phyloP scores from a whole-genome alignment of 2,113 vertebrate species.

The Pteronura brasiliensis region DNA sequence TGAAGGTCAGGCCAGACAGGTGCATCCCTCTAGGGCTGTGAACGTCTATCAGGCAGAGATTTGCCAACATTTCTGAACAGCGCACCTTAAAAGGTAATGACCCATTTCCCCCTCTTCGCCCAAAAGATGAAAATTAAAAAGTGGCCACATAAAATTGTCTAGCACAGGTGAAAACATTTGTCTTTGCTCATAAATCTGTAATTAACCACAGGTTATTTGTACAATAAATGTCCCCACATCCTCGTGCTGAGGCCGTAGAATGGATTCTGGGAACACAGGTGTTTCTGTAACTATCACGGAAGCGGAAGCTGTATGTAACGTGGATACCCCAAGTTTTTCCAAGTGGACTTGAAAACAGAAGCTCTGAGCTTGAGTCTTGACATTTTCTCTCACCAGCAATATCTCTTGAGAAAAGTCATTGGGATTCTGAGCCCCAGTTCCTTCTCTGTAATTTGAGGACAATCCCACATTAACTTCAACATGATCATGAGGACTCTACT shows the following conservation, averaged over 20 bases:
- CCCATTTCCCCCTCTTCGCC: background rate
- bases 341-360: background rate
- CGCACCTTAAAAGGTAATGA: slow-evolving; percentile 11
- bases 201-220: background rate
- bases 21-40: background rate
- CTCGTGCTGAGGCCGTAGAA: fast-evolving
- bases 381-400: background rate
- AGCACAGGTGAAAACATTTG: background rate
- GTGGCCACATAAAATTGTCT: background rate
- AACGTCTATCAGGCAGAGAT: slow-evolving; percentile 28
- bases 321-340: background rate
- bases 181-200: background rate
- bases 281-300: no score
- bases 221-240: background rate
- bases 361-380: background rate
- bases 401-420: background rate
- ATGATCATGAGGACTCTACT: background rate
- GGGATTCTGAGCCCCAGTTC: background rate
- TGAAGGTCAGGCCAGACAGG: background rate
- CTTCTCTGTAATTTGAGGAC: background rate
- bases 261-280: no score
- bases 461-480: background rate
- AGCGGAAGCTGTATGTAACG: background rate
- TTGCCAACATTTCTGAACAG: background rate
- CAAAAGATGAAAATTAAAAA: slow-evolving; percentile 20